Percentiles rank a stretch among this genome's conserved stretches.
Evolutionary conservation across 2,888 invertebrate genomes (phyloP).

Genomic region (Apodemia hepburni): DNA sequence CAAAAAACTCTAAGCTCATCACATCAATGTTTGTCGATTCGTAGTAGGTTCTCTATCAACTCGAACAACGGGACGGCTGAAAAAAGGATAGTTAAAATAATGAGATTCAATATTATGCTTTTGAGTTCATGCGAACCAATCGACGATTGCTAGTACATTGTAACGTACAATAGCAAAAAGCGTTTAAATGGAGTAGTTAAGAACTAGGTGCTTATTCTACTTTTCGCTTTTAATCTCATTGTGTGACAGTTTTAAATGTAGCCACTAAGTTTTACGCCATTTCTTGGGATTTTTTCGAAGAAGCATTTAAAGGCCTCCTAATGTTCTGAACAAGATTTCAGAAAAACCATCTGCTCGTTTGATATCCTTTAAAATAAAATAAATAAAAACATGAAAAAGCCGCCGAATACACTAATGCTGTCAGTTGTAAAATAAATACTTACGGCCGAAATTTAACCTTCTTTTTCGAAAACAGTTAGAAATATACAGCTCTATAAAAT

Average conservation of each 20-base stretch:
- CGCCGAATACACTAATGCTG: too few relatives aligned
- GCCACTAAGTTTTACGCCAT: background rate
- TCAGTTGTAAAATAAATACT: too few relatives aligned
- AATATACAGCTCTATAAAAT: background rate
- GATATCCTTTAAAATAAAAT: too few relatives aligned
- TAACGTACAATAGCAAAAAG: background rate
- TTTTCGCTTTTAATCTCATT: slow-evolving; percentile 8
- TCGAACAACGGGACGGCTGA: too few relatives aligned
- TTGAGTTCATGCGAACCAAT: background rate
- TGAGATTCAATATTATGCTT: background rate
- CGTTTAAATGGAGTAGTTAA: background rate
- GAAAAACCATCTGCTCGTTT: too few relatives aligned
- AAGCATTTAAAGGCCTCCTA: background rate
- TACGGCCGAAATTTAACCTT: background rate
- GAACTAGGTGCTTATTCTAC: slow-evolving; percentile 6
- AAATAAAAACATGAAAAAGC: too few relatives aligned
- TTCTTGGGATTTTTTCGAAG: background rate
- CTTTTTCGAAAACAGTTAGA: background rate
- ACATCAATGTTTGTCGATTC: too few relatives aligned
- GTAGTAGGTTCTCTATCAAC: too few relatives aligned
- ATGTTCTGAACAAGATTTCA: background rate
- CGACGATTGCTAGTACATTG: background rate
- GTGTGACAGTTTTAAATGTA: slow-evolving; percentile 7
- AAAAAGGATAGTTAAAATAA: too few relatives aligned
- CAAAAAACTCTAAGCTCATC: too few relatives aligned